Base-by-base conservation (phyloP, 1,140 invertebrate genomes). In the Geopemphigus sp. region DNA sequence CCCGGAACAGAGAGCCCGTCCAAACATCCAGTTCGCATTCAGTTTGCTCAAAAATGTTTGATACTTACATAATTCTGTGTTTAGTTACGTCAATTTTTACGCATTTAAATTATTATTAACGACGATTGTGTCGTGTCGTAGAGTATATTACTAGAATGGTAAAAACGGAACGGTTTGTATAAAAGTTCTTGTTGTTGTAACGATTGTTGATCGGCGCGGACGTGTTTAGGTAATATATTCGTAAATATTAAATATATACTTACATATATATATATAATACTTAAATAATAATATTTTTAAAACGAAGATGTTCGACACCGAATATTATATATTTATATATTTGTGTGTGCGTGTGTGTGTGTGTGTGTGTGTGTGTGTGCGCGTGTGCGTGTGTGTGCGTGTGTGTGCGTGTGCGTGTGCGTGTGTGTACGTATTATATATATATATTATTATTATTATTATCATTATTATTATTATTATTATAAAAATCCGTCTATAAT, bases 41-140 rank as follows among this genome's bases (percentile, higher is more conserved):
- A 78, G 74, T 78, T 78, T 78, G 74, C 74, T 78, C 74, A 78
- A 78, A 47, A 59, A 78, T 26, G 74, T 63, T 61, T 78, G 39
- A 63, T 78, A 17, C 63, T 61, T 47, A 61, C 22, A 24, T 78
- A 50, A 61, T 78, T 61, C 63, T 50, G 56, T 78, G 39, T 61
- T 78, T 78, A 78, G 56, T 61, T 78, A 78, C 57, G 74, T 78
- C 74, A 78, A 78, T 78, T 78, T 59, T 26, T 63, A 61, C 22
- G 74, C 56, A 78, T 78, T 78, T 78, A 61, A 78, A 47, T 63
- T 11, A 61, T 50, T 47, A 78, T 47, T 26, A 29, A 78, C 22
- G 39, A 56, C 8, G 32, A 56, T 56, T n/a, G n/a, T n/a, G n/a
- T n/a, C n/a, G n/a, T n/a, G n/a, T n/a, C n/a, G n/a, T n/a, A n/a